Percentiles rank a stretch among this genome's conserved stretches.
Evolutionary conservation across 2,113 vertebrate species (phyloP).

Genomic region (Papio anubis): DNA sequence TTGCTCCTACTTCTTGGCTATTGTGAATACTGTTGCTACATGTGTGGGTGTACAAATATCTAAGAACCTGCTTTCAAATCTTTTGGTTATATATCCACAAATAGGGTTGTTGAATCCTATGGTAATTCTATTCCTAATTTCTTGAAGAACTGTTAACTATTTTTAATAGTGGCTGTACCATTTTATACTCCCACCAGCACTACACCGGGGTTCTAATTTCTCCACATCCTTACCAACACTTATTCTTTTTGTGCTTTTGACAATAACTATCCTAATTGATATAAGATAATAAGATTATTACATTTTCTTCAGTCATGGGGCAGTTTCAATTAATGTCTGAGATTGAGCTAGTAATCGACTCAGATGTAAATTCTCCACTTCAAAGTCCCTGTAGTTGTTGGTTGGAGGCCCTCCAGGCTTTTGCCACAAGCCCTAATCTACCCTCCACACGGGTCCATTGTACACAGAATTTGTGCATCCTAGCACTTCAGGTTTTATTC

Average conservation of each 20-base stretch:
- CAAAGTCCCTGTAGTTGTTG: background rate
- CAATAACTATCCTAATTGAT: background rate
- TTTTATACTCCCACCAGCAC: background rate
- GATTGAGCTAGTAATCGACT: background rate
- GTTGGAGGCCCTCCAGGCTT: background rate
- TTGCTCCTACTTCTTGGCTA: background rate
- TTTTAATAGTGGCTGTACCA: background rate
- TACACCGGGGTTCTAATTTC: background rate
- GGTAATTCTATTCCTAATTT: background rate
- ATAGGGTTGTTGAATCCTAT: background rate
- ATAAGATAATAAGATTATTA: background rate
- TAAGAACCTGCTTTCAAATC: background rate
- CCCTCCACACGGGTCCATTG: background rate
- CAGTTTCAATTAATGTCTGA: background rate
- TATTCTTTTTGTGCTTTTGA: background rate
- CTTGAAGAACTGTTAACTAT: background rate
- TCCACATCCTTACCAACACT: background rate
- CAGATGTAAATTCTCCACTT: background rate
- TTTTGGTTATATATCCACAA: background rate
- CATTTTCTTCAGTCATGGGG: background rate
- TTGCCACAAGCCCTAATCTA: background rate
- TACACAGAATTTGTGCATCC: background rate
- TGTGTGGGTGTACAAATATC: background rate
- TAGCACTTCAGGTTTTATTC: background rate
- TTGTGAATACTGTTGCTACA: background rate